Evolutionary conservation across 1,140 invertebrate species (phyloP).

Genomic region (Cherax destructor): DNA sequence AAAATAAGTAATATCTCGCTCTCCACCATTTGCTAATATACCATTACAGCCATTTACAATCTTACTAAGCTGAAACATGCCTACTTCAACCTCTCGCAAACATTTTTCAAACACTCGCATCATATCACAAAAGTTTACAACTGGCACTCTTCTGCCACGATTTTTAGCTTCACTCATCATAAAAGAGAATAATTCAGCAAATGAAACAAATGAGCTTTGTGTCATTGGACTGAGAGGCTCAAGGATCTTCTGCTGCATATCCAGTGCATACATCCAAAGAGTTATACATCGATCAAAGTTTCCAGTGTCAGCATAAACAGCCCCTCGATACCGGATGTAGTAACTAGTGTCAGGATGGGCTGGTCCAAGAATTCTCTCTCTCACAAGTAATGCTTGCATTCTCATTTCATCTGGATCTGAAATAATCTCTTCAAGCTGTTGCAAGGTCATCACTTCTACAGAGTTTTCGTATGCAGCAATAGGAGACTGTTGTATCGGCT

Average conservation of each 20-base stretch:
- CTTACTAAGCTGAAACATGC: slow-evolving; percentile 69
- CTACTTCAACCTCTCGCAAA: slow-evolving; percentile 73
- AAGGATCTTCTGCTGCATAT: slow-evolving; percentile 95
- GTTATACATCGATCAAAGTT: slow-evolving; percentile 93
- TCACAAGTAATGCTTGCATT: slow-evolving; percentile 95
- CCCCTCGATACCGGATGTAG: slow-evolving; percentile 94
- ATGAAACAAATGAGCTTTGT: slow-evolving; percentile 93
- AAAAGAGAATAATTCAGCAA: slow-evolving; percentile 95
- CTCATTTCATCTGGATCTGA: slow-evolving; percentile 96
- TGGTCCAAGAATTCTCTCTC: slow-evolving; percentile 93
- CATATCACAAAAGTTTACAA: slow-evolving; percentile 87
- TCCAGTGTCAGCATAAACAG: slow-evolving; percentile 95
- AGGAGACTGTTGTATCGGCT: slow-evolving; percentile 81
- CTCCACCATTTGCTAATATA: slow-evolving; percentile 78
- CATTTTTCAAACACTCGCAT: slow-evolving; percentile 76
- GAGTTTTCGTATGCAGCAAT: slow-evolving; percentile 92
- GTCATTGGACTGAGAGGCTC: slow-evolving; percentile 96
- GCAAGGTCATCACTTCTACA: slow-evolving; percentile 85
- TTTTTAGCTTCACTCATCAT: slow-evolving; percentile 84
- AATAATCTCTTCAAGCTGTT: slow-evolving; percentile 89
- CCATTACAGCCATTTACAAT: slow-evolving; percentile 74
- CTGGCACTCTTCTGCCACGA: slow-evolving; percentile 76
- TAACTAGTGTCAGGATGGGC: slow-evolving; percentile 97
- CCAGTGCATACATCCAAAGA: slow-evolving; percentile 97
- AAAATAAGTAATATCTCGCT: slow-evolving; percentile 85